A percentile compares a stretch with the other conserved stretches of the same genome.
Evolutionary conservation across 2,797 vertebrate species (phyloP).

Genomic region (Trematomus bernacchii): DNA sequence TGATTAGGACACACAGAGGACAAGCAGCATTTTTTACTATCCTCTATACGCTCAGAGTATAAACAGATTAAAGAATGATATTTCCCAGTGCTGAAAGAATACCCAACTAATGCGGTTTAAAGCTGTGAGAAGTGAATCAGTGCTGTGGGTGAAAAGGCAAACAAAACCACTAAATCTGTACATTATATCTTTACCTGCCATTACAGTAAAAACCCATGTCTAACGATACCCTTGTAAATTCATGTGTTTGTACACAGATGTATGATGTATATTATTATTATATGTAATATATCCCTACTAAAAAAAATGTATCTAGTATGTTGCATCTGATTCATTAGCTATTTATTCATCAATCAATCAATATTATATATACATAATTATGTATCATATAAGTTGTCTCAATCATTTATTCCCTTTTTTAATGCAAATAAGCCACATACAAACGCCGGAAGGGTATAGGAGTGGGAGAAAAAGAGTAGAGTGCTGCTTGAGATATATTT

Average conservation of each 20-base stretch:
- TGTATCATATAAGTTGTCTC: background rate
- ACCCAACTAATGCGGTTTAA: background rate
- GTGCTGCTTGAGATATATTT: slow-evolving; percentile 7
- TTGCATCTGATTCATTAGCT: background rate
- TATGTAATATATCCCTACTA: too few species aligned
- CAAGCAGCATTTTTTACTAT: background rate
- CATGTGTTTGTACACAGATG: background rate
- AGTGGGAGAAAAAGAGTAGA: background rate
- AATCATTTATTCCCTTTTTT: background rate
- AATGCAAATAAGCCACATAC: background rate
- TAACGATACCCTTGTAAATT: slow-evolving; percentile 15
- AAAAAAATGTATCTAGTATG: too few species aligned
- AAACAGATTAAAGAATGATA: slow-evolving; percentile 15
- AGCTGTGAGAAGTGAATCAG: slow-evolving; percentile 8
- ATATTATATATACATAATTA: background rate
- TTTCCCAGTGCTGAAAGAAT: background rate
- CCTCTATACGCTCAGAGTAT: slow-evolving; percentile 1
- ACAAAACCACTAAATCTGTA: slow-evolving; percentile 10
- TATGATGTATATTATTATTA: background rate
- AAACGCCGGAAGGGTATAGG: background rate
- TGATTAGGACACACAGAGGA: slow-evolving; percentile 27
- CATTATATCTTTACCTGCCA: slow-evolving; percentile 30
- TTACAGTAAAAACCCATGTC: slow-evolving; percentile 20
- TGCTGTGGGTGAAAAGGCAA: background rate
- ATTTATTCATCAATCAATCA: background rate